Evolutionary conservation across 2,797 vertebrate species (phyloP).

Genomic region (Pempheris klunzingeri): DNA sequence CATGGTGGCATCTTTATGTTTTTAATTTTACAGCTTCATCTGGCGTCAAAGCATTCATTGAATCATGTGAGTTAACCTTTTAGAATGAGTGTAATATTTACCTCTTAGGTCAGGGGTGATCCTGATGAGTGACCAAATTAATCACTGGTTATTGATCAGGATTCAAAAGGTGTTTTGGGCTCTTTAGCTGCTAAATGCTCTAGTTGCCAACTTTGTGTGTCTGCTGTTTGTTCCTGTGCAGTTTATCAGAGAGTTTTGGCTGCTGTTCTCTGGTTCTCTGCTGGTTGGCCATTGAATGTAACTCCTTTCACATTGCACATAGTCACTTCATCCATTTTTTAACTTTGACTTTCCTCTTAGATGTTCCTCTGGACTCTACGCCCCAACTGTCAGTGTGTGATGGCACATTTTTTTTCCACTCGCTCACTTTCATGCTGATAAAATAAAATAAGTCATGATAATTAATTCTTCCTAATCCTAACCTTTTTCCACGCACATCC

Average conservation of each 20-base stretch:
- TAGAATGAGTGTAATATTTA: constrained; percentile 4
- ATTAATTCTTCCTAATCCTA: constrained; percentile 30
- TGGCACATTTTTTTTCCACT: not conserved
- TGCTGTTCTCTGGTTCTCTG: not conserved
- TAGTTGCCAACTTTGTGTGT: not conserved
- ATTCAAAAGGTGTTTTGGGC: not conserved
- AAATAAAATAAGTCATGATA: constrained; percentile 41
- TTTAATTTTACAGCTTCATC: constrained; percentile 30
- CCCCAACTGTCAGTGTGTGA: no score
- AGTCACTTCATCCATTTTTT: not conserved
- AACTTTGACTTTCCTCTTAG: constrained; percentile 1
- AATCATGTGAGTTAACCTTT: constrained; percentile 5
- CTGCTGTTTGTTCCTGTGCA: not conserved
- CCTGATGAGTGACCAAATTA: not conserved
- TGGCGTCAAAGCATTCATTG: constrained; percentile 26
- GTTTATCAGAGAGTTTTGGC: not conserved
- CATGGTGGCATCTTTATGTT: constrained; percentile 42
- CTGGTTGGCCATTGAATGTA: not conserved
- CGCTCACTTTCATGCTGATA: constrained; percentile 11
- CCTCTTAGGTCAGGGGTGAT: not conserved
- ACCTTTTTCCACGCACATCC: not conserved
- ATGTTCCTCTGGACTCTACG: not conserved
- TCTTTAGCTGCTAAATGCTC: not conserved
- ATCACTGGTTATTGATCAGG: not conserved
- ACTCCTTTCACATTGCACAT: not conserved